Evolutionary conservation across 2,888 invertebrate species (phyloP).

Genomic region (Cremastinae sp.): DNA sequence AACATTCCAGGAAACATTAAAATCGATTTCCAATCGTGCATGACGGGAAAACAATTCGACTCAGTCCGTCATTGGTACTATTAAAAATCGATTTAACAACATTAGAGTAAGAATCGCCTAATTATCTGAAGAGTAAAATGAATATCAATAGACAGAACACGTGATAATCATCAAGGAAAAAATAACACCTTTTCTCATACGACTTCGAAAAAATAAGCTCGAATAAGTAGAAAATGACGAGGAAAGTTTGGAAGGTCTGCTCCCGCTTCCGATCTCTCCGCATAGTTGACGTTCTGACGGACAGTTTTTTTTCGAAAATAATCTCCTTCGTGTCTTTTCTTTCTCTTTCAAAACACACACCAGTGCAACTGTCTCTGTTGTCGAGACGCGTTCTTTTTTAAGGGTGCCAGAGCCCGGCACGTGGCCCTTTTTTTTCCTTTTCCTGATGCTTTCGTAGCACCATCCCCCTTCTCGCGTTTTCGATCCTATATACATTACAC

Average conservation of each 20-base stretch:
- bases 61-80: too few species aligned
- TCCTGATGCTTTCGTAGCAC: conserved; percentile 25
- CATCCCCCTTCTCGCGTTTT: conserved; percentile 42
- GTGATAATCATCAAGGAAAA: too few species aligned
- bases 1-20: too few species aligned
- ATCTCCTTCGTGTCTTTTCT: neutral
- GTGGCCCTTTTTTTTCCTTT: conserved; percentile 68
- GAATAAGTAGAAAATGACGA: conserved; percentile 72
- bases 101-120: too few species aligned
- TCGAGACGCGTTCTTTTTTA: conserved; percentile 51
- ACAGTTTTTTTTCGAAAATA: neutral
- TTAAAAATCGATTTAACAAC: too few species aligned
- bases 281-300: conserved; percentile 42
- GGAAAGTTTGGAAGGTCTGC: conserved; percentile 47
- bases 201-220: conserved; percentile 63
- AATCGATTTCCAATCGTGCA: too few species aligned
- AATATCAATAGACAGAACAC: too few species aligned
- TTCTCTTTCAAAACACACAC: too few species aligned
- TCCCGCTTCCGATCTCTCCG: conserved; percentile 71
- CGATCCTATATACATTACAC: conserved; percentile 35
- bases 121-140: too few species aligned
- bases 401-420: conserved; percentile 75
- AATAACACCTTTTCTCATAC: too few species aligned
- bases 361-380: too few species aligned
- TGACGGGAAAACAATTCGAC: too few species aligned